Percentiles rank a stretch among this genome's conserved stretches.
Evolutionary conservation across 1,140 invertebrate species (phyloP).

Genomic region (Brevipalpus yothersi): DNA sequence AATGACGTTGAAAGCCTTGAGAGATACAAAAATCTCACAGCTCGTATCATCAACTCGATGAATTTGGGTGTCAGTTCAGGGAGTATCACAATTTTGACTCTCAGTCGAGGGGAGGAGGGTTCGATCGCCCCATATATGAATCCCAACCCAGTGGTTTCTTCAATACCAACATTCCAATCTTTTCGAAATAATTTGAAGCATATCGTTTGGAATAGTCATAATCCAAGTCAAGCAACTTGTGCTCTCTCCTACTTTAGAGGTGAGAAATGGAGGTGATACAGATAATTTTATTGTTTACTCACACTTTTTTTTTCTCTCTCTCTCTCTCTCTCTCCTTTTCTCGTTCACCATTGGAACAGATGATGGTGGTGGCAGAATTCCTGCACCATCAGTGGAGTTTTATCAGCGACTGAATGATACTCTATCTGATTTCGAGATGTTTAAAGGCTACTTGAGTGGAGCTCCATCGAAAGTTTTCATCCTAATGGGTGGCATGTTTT

Average conservation of each 20-base stretch:
- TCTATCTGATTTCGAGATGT: background rate
- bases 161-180: background rate
- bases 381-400: background rate
- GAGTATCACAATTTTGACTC: background rate
- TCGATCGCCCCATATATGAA: no score
- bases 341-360: no score
- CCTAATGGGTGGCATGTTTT: background rate
- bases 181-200: background rate
- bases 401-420: background rate
- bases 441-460: background rate
- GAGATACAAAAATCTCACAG: background rate
- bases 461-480: slow-evolving; percentile 3
- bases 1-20: background rate
- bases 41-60: background rate
- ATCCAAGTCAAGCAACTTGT: background rate
- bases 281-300: background rate
- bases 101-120: background rate
- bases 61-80: background rate
- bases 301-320: background rate
- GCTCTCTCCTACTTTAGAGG: background rate
- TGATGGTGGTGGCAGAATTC: background rate
- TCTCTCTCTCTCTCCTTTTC: no score
- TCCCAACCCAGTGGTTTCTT: no score
- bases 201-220: background rate
- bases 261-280: background rate